Conservation (phyloP, 2,797 vertebrate genomes). For the Eulemur rubriventer region DNA sequence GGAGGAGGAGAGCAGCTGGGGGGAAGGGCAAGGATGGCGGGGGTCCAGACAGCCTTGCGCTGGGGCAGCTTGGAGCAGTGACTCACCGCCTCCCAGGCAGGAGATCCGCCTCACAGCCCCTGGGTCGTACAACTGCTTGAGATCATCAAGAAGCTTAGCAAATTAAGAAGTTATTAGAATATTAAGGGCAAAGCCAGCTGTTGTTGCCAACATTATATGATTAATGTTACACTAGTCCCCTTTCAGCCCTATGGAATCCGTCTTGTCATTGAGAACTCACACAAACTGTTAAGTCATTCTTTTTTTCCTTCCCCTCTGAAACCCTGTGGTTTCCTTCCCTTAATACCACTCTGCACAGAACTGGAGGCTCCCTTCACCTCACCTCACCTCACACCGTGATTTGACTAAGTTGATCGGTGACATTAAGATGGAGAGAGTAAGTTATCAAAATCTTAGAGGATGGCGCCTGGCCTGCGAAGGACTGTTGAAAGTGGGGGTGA, state of each 20-base stretch:
- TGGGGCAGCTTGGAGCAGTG: background rate
- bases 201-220: slow-evolving; percentile 52
- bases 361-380: background rate
- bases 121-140: slow-evolving; percentile 54
- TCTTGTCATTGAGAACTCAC: slow-evolving; percentile 58
- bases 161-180: slow-evolving; percentile 56
- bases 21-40: background rate
- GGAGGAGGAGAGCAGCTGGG: background rate
- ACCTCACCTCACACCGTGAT: background rate
- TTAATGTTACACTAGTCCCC: slow-evolving; percentile 41
- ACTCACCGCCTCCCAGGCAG: slow-evolving; percentile 24
- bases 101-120: slow-evolving; percentile 25
- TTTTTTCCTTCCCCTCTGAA: background rate
- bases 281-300: background rate
- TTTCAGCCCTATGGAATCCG: slow-evolving; percentile 39
- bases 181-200: slow-evolving; percentile 33
- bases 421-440: background rate
- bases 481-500: background rate
- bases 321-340: background rate
- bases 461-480: background rate
- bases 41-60: background rate
- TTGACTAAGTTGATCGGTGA: background rate
- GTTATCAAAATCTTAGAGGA: background rate
- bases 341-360: background rate
- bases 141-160: slow-evolving; percentile 68